Evolutionary conservation across 1,140 invertebrate genomes (phyloP).

Genomic region (Caenorhabditis brenneri): DNA sequence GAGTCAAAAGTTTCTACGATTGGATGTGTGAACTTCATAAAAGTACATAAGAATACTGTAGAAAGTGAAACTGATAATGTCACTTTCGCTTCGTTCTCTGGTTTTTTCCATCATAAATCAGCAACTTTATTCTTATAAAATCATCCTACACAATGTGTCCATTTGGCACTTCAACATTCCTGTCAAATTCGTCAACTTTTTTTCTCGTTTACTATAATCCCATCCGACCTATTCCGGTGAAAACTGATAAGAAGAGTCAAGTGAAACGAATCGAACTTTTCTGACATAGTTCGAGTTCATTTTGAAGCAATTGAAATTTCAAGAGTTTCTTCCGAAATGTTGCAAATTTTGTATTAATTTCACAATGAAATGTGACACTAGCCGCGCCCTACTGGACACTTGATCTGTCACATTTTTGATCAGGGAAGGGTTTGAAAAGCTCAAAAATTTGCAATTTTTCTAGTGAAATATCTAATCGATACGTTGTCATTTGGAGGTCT

Average conservation of each 20-base stretch:
- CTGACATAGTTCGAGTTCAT: background rate
- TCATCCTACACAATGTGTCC: background rate
- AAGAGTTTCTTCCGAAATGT: no score
- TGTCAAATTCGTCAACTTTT: background rate
- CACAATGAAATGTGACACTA: background rate
- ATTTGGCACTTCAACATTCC: background rate
- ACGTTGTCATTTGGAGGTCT: background rate
- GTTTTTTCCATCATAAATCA: background rate
- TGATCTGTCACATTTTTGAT: background rate
- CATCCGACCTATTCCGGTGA: background rate
- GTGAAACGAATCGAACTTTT: background rate
- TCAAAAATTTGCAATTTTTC: background rate
- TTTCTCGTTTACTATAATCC: constrained; percentile 6
- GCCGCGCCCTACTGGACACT: no score
- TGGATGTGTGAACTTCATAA: background rate
- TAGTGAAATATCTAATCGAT: background rate
- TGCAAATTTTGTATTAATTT: no score
- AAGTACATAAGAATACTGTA: background rate
- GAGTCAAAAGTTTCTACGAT: no score
- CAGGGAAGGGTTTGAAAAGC: background rate
- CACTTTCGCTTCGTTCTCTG: background rate
- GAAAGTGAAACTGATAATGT: background rate
- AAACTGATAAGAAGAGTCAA: constrained; percentile 15
- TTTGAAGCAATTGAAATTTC: no score
- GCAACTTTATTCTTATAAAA: background rate